Conservation (phyloP, 2,888 invertebrate species). For the Trissonchulus latispiculum region DNA sequence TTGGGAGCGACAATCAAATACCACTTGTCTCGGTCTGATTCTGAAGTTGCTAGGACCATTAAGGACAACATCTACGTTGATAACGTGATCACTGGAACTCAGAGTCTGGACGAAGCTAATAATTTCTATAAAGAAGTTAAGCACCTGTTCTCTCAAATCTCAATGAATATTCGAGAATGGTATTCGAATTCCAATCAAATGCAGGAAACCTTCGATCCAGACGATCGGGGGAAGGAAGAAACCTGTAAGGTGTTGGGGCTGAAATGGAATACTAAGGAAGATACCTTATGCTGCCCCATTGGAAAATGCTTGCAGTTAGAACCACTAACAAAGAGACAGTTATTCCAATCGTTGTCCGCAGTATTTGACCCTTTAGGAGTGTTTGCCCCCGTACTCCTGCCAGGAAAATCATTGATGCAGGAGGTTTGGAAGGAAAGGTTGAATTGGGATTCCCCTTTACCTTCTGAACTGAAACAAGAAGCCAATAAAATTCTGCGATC, state of each 20-base stretch:
- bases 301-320: neutral
- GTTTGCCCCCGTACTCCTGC: slow-evolving; percentile 24
- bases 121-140: slow-evolving; percentile 17
- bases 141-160: slow-evolving; percentile 13
- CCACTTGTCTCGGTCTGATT: slow-evolving; percentile 7
- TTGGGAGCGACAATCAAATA: slow-evolving; percentile 16
- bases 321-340: slow-evolving; percentile 27
- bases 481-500: neutral
- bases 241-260: slow-evolving; percentile 26
- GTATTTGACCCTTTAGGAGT: slow-evolving; percentile 29
- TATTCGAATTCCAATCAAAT: slow-evolving; percentile 25
- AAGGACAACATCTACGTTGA: slow-evolving; percentile 20
- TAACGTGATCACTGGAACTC: slow-evolving; percentile 20
- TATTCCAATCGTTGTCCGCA: slow-evolving; percentile 27
- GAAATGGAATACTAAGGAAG: slow-evolving; percentile 27
- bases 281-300: slow-evolving; percentile 22
- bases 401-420: slow-evolving; percentile 23
- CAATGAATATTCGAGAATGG: slow-evolving; percentile 23
- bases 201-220: neutral
- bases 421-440: slow-evolving; percentile 19
- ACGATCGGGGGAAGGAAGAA: neutral
- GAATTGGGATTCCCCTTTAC: slow-evolving; percentile 17
- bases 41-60: slow-evolving; percentile 1
- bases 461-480: neutral
- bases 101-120: slow-evolving; percentile 9